These are phyloP conservation scores for Garrulus glandarius DNA, from an alignment of 2,797 vertebrate genomes.

Conservation along the genomic window DNA sequence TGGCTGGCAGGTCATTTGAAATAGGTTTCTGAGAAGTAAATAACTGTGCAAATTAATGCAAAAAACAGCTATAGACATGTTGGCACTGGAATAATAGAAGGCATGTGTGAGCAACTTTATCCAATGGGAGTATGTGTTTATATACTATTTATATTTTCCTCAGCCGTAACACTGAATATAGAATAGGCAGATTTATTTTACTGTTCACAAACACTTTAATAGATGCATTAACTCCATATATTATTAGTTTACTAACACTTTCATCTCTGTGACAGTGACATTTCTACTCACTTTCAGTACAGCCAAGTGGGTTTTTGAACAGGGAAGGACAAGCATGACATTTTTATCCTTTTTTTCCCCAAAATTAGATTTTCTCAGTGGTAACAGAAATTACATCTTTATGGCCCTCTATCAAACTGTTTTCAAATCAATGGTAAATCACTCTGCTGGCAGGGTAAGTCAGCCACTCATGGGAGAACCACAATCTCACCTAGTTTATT, in stretches of 20 bases:
- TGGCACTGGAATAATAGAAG: neutral
- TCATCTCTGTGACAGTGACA: neutral
- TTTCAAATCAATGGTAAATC: neutral
- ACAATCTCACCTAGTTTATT: neutral
- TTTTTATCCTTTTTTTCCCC: neutral
- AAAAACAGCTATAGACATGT: neutral
- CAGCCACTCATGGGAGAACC: fast-evolving
- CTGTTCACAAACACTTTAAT: neutral
- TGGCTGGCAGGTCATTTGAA: neutral
- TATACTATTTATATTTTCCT: neutral
- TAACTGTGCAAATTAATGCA: neutral
- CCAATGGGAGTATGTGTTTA: neutral
- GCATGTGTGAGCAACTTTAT: neutral
- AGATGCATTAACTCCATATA: neutral
- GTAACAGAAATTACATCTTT: neutral
- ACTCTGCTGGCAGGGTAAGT: neutral
- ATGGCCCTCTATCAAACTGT: neutral
- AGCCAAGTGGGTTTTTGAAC: neutral
- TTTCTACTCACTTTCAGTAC: neutral
- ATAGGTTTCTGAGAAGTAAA: neutral
- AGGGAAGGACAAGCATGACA: neutral
- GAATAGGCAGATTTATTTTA: neutral
- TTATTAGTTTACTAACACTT: neutral
- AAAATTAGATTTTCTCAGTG: neutral
- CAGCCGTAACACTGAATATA: neutral